phyloP scores from a whole-genome alignment of 2,113 vertebrate genomes.

The Pomatostomus ruficeps region DNA sequence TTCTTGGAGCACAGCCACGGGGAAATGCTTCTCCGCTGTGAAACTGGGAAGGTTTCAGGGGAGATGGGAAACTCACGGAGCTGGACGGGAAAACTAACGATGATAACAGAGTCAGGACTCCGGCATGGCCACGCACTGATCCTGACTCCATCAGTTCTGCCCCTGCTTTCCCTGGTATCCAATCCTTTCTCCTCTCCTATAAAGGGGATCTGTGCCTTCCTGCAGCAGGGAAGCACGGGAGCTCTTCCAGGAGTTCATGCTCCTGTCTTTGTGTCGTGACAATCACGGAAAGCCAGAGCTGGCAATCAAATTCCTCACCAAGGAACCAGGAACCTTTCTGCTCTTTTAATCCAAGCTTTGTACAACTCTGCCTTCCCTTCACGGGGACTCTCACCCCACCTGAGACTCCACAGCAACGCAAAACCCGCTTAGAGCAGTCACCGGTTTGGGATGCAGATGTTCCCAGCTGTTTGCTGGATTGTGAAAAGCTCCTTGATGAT shows the following conservation, averaged over 20 bases:
- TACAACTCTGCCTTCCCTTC: neutral
- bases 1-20: neutral
- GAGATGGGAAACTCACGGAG: neutral
- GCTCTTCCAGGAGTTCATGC: neutral
- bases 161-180: neutral
- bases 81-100: neutral
- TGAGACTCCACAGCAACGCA: neutral
- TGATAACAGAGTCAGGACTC: rapidly evolving
- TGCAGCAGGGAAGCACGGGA: rapidly evolving
- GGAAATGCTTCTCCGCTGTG: neutral
- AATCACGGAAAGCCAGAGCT: neutral
- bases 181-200: neutral
- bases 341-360: neutral
- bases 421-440: neutral
- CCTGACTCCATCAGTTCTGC: neutral
- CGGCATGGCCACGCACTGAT: neutral
- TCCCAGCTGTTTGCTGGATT: neutral
- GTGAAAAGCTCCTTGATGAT: neutral
- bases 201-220: neutral
- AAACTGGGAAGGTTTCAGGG: neutral
- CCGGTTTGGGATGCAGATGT: neutral
- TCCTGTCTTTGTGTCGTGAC: neutral
- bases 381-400: neutral
- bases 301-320: neutral
- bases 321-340: neutral